phyloP scores from a whole-genome alignment of 2,888 invertebrate genomes.

The Diploptera punctata region DNA sequence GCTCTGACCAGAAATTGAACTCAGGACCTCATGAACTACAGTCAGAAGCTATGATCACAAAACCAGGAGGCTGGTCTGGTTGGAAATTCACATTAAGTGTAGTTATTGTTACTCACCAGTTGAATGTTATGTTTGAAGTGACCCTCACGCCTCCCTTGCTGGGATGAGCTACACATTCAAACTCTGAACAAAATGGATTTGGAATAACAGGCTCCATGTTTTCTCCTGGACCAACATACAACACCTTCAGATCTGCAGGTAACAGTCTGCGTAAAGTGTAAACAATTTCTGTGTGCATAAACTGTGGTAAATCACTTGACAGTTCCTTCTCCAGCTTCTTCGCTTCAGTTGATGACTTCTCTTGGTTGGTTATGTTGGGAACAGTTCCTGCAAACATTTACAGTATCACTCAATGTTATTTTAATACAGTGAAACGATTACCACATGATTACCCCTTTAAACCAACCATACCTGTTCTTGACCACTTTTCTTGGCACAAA shows the following conservation, averaged over 20 bases:
- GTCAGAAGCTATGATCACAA: too few relatives aligned
- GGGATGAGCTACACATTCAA: slow-evolving; percentile 64
- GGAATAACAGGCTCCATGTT: slow-evolving; percentile 54
- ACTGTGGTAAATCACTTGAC: slow-evolving; percentile 73
- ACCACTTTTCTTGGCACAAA: too few relatives aligned
- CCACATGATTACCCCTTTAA: background rate
- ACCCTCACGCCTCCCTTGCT: slow-evolving; percentile 84
- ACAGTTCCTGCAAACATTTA: background rate
- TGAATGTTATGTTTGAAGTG: slow-evolving; percentile 82
- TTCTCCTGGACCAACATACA: slow-evolving; percentile 64
- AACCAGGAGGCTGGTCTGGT: too few relatives aligned
- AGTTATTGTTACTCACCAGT: slow-evolving; percentile 67
- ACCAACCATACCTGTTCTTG: too few relatives aligned
- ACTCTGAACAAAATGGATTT: slow-evolving; percentile 77
- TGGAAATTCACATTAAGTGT: too few relatives aligned
- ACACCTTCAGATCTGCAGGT: slow-evolving; percentile 81
- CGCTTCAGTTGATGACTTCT: slow-evolving; percentile 45
- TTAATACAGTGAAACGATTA: background rate
- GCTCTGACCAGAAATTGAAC: too few relatives aligned
- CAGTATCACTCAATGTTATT: too few relatives aligned
- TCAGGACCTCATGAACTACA: too few relatives aligned
- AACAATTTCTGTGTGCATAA: slow-evolving; percentile 74
- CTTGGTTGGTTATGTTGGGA: slow-evolving; percentile 43
- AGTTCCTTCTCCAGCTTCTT: slow-evolving; percentile 59
- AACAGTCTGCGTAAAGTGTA: slow-evolving; percentile 84